Conservation (phyloP, 2,113 vertebrate species). For the Cebus imitator region DNA sequence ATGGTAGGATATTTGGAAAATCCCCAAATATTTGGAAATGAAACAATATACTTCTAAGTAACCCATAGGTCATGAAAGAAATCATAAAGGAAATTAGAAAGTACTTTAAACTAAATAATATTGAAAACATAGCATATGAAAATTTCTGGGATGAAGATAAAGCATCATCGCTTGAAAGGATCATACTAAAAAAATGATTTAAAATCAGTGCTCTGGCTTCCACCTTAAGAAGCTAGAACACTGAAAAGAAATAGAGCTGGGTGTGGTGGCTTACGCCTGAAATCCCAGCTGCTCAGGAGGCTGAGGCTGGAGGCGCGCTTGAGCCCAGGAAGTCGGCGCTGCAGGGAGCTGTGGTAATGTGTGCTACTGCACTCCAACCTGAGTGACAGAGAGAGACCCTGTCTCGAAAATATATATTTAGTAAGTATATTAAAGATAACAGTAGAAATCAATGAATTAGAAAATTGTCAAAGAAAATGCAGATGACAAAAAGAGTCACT, state of each 20-base stretch:
- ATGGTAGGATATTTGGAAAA: conserved; percentile 37
- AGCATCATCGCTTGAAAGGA: not conserved
- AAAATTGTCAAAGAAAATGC: not conserved
- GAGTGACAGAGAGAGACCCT: too few species aligned
- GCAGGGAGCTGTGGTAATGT: too few species aligned
- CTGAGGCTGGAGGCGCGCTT: too few species aligned
- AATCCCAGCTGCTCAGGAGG: too few species aligned
- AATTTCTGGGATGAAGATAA: conserved; percentile 5
- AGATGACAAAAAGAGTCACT: not conserved
- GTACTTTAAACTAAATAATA: conserved; percentile 38
- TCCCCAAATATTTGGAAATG: conserved; percentile 51
- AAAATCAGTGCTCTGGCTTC: not conserved
- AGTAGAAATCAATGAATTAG: not conserved
- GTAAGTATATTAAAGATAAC: not conserved
- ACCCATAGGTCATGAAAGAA: not conserved
- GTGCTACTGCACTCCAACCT: too few species aligned
- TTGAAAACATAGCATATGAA: not conserved
- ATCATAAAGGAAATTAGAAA: conserved; percentile 47
- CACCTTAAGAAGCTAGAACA: not conserved
- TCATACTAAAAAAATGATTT: not conserved
- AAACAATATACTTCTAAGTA: conserved; percentile 24
- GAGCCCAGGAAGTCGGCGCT: too few species aligned
- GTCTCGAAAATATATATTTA: too few species aligned
- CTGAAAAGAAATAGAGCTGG: not conserved
- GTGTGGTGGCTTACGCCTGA: too few species aligned